Percentiles rank a stretch among this genome's conserved stretches.
phyloP scores from a whole-genome alignment of 2,113 vertebrate species.

The Candoia aspera region DNA sequence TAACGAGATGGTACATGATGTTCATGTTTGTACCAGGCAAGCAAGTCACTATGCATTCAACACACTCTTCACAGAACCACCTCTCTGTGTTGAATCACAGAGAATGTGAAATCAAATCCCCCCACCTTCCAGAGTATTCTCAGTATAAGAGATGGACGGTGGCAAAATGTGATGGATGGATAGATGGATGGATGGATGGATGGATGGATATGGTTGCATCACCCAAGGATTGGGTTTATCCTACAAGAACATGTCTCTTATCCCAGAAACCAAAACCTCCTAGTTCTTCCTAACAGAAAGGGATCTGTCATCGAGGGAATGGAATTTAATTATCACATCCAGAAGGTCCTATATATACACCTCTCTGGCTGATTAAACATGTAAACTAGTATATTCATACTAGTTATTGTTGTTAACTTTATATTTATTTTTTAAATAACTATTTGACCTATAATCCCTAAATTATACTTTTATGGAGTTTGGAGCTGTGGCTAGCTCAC shows the following conservation, averaged over 20 bases:
- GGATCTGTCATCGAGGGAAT: background rate
- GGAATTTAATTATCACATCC: background rate
- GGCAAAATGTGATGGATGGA: no score
- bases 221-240: background rate
- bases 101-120: background rate
- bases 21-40: background rate
- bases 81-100: background rate
- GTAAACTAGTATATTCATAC: background rate
- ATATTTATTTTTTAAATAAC: background rate
- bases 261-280: background rate
- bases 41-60: background rate
- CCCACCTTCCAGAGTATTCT: background rate
- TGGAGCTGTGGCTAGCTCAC: background rate
- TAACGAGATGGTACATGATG: background rate
- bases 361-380: background rate
- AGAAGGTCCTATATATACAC: background rate
- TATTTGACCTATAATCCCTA: background rate
- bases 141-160: no score
- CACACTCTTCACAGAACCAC: background rate
- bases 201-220: background rate
- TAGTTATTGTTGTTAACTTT: background rate
- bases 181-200: no score
- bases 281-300: background rate
- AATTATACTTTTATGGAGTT: background rate
- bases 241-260: background rate